Evolutionary conservation across 1,140 invertebrate genomes (phyloP), one percentile per base, ranked within the genome.

Genomic region (Archivesica marissinica): DNA sequence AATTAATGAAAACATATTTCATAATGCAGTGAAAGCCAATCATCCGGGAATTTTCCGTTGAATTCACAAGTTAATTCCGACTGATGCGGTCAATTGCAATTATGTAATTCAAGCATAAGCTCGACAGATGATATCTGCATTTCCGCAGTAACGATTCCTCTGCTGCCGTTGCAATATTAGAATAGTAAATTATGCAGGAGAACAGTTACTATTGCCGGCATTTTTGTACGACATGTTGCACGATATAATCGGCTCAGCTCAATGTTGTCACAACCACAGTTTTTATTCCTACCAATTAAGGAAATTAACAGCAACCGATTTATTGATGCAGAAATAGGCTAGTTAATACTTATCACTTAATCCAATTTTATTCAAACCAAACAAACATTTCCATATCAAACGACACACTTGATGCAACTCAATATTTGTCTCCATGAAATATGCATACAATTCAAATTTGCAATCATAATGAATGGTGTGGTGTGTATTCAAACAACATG

Each of bases 111-210:
- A 47, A 50, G 50, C 50, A 72, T 50, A 25, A 15, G 50, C 28
- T 20, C 13, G 0, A 44, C 4, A 72, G 68, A 47, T 47, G 41
- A 33, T 72, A 72, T 72, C 68, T 72, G 68, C 25, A 23, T 72
- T 72, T 72, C 68, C 68, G 41, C 68, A 15, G 41, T 30, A 30
- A 44, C 50, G 50, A 20, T 72, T 72, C 50, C 68, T 50, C 13
- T 72, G 41, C 35, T 47, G 68, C 68, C 50, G 50, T 72, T 72
- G 50, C 68, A 30, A 72, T 50, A 72, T 72, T 72, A 72, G 68
- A 72, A 72, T 72, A 47, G 68, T 72, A 72, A 72, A 72, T 72
- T 72, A 72, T 72, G 68, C 68, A 72, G 41, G 50, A 47, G 50
- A 72, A 72, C 68, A n/a, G n/a, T n/a, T n/a, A n/a, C n/a, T n/a